These are phyloP conservation scores for Limnephilus lunatus DNA, from an alignment of 2,888 invertebrate species.

Conservation along the genomic window DNA sequence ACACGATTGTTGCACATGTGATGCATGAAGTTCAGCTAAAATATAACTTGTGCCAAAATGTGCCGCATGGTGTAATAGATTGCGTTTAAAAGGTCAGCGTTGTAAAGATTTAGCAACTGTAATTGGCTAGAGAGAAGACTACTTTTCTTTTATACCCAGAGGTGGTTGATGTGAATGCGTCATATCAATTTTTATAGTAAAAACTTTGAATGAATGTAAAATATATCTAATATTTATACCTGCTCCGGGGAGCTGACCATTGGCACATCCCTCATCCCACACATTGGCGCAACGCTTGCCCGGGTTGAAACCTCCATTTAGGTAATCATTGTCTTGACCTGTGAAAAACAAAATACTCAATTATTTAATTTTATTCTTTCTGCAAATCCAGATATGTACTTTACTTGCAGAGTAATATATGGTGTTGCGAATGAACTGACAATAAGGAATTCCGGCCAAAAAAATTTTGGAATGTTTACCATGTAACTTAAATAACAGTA, in stretches of 20 bases:
- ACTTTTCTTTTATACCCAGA: neutral
- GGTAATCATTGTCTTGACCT: conserved; percentile 60
- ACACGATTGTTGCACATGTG: too few species aligned
- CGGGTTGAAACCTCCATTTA: conserved; percentile 60
- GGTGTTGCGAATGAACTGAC: too few species aligned
- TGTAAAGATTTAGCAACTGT: neutral
- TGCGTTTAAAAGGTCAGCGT: too few species aligned
- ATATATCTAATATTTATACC: neutral
- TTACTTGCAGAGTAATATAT: too few species aligned
- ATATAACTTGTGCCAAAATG: too few species aligned
- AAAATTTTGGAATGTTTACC: too few species aligned
- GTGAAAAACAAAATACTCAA: neutral
- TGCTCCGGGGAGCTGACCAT: conserved; percentile 67
- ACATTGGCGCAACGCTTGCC: conserved; percentile 72
- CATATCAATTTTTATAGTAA: neutral
- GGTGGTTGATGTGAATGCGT: neutral
- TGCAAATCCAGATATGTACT: too few species aligned
- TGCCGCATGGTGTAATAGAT: too few species aligned
- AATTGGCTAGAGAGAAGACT: neutral
- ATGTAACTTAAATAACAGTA: too few species aligned
- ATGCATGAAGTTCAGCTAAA: too few species aligned
- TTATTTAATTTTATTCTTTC: too few species aligned
- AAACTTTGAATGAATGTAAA: neutral
- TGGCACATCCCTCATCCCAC: conserved; percentile 78
- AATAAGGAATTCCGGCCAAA: too few species aligned